Percentiles rank a stretch among this genome's conserved stretches.
These are phyloP conservation scores for Heliconius hewitsoni DNA, from an alignment of 1,140 invertebrate genomes.

Conservation along the genomic window DNA sequence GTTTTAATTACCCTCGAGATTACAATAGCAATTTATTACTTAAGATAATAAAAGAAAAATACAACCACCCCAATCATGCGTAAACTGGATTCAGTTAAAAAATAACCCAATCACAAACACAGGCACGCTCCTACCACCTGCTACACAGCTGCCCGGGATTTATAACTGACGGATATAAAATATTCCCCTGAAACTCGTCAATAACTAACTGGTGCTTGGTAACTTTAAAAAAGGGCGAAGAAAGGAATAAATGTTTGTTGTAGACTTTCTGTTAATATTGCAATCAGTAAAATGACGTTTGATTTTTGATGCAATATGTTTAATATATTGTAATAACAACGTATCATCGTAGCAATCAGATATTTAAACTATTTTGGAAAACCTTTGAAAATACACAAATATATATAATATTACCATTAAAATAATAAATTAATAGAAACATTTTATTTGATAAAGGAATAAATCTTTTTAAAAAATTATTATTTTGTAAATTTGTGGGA, in stretches of 20 bases:
- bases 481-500: not conserved
- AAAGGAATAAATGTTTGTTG: not conserved
- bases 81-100: slow-evolving; percentile 44
- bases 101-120: slow-evolving; percentile 58
- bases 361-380: no score
- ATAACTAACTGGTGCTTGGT: slow-evolving; percentile 52
- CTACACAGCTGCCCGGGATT: slow-evolving; percentile 68
- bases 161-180: slow-evolving; percentile 64
- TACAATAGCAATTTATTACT: slow-evolving; percentile 13
- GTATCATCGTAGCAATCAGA: no score
- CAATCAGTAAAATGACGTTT: not conserved
- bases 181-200: slow-evolving; percentile 51
- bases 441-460: no score
- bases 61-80: slow-evolving; percentile 29
- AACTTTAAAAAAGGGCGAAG: slow-evolving; percentile 12
- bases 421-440: no score
- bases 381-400: no score
- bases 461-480: no score
- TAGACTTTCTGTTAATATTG: not conserved
- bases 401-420: no score
- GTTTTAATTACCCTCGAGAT: not conserved
- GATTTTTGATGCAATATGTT: not conserved
- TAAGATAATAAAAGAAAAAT: slow-evolving; percentile 32
- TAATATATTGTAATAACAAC: no score
- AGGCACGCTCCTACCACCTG: slow-evolving; percentile 71